These are phyloP conservation scores for Formica aserva DNA, from an alignment of 2,888 invertebrate species.

Conservation along the genomic window DNA sequence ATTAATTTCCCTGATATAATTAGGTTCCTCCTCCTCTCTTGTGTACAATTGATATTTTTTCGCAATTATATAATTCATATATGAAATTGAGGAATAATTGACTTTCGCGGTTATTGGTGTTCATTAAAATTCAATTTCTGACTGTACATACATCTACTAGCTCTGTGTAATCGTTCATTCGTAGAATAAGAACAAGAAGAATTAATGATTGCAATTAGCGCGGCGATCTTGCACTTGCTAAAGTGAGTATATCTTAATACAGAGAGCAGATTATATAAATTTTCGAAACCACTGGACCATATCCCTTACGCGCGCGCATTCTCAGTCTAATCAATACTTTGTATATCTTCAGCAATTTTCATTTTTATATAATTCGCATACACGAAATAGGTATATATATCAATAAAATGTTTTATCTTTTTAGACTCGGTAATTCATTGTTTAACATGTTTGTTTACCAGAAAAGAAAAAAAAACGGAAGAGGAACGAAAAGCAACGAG, in stretches of 20 bases:
- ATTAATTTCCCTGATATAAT: conserved; percentile 9
- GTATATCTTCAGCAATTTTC: conserved; percentile 34
- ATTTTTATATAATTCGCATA: conserved; percentile 49
- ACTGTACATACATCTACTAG: conserved; percentile 39
- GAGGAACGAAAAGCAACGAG: conserved; percentile 45
- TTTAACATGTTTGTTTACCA: conserved; percentile 7
- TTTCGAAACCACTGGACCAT: conserved; percentile 13
- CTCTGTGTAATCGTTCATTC: conserved; percentile 40
- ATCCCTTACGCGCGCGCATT: conserved; percentile 13
- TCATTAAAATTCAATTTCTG: conserved; percentile 10
- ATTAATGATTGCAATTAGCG: conserved; percentile 39
- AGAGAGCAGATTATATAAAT: background rate
- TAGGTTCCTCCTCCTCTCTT: background rate
- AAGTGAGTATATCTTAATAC: conserved; percentile 47
- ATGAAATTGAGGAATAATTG: conserved; percentile 3
- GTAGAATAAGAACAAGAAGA: conserved; percentile 42
- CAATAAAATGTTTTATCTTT: conserved; percentile 43
- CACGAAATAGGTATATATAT: conserved; percentile 13
- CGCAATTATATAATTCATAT: background rate
- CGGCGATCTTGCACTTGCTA: conserved; percentile 49
- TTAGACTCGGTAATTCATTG: conserved; percentile 40
- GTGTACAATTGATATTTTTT: background rate
- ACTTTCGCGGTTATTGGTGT: conserved; percentile 25
- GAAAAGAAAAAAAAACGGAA: background rate
- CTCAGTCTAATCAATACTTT: conserved; percentile 31